These are phyloP conservation scores for Bubo bubo DNA, from an alignment of 2,113 vertebrate genomes.

Conservation along the genomic window DNA sequence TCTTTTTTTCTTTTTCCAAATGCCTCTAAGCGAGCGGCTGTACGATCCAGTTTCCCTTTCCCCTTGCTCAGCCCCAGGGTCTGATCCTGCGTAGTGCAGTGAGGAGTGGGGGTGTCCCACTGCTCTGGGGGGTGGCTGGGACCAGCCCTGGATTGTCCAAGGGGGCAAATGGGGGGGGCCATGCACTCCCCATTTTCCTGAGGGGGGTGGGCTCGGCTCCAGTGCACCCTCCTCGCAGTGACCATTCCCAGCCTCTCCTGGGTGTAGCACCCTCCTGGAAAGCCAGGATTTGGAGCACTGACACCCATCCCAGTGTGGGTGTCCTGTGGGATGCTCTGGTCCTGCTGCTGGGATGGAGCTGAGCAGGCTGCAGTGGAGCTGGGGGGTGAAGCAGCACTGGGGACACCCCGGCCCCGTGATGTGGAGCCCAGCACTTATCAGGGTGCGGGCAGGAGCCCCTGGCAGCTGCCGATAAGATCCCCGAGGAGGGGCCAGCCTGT, in stretches of 20 bases:
- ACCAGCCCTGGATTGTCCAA: not conserved
- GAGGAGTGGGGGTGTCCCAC: no score
- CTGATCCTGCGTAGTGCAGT: not conserved
- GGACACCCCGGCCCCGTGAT: rapidly evolving
- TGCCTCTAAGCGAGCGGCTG: rapidly evolving
- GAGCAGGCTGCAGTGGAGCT: not conserved
- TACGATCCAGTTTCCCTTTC: not conserved
- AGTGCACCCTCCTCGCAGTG: not conserved
- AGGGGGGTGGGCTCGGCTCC: not conserved
- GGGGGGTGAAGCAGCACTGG: not conserved
- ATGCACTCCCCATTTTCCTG: not conserved
- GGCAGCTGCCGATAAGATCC: constrained; percentile 17
- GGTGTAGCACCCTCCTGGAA: not conserved
- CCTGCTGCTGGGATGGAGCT: not conserved
- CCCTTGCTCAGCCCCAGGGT: not conserved
- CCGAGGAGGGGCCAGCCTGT: rapidly evolving
- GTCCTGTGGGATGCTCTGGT: not conserved
- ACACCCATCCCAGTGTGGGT: rapidly evolving
- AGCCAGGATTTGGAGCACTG: rapidly evolving
- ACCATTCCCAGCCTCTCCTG: not conserved
- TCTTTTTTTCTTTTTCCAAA: not conserved
- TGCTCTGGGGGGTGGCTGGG: not conserved
- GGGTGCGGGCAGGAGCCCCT: not conserved
- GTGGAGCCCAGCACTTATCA: not conserved
- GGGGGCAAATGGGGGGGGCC: no score